A percentile compares a stretch with the other conserved stretches of the same genome.
phyloP scores from a whole-genome alignment of 2,797 vertebrate genomes.

The Amniataba percoides region DNA sequence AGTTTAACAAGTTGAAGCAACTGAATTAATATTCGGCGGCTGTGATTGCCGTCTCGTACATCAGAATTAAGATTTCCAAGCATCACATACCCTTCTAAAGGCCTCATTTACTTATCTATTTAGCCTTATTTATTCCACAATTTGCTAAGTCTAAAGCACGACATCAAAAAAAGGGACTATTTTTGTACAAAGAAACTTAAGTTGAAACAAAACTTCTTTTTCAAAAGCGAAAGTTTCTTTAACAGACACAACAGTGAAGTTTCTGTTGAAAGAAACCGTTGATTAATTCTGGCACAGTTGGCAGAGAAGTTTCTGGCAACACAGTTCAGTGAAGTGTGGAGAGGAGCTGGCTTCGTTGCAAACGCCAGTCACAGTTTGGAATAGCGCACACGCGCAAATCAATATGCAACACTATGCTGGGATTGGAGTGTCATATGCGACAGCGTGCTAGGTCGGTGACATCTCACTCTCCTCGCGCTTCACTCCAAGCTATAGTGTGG shows the following conservation, averaged over 20 bases:
- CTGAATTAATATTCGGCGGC: conserved; percentile 45
- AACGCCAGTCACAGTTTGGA: conserved; percentile 77
- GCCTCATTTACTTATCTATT: conserved; percentile 13
- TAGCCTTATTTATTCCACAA: conserved; percentile 17
- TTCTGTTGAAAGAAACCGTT: conserved; percentile 63
- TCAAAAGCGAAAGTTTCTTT: conserved; percentile 65
- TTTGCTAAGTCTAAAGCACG: conserved; percentile 30
- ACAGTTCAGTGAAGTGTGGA: conserved; percentile 77
- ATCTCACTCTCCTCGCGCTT: conserved; percentile 69
- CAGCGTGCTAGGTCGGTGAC: conserved; percentile 65
- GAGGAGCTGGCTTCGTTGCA: conserved; percentile 67
- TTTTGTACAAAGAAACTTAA: conserved; percentile 28
- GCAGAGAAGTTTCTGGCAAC: conserved; percentile 75
- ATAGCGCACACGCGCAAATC: conserved; percentile 60
- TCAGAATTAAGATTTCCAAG: conserved; percentile 40
- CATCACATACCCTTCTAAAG: not conserved
- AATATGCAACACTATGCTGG: conserved; percentile 75
- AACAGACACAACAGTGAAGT: conserved; percentile 57
- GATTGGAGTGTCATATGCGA: conserved; percentile 72
- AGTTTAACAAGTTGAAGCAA: conserved; percentile 27
- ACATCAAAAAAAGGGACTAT: conserved; percentile 13
- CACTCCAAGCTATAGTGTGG: conserved; percentile 31
- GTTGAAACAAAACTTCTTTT: conserved; percentile 45
- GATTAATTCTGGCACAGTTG: conserved; percentile 81
- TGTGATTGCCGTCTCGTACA: conserved; percentile 46